Percentiles rank a stretch among this genome's conserved stretches.
phyloP scores from a whole-genome alignment of 2,888 invertebrate genomes.

The Acleris sparsana region DNA sequence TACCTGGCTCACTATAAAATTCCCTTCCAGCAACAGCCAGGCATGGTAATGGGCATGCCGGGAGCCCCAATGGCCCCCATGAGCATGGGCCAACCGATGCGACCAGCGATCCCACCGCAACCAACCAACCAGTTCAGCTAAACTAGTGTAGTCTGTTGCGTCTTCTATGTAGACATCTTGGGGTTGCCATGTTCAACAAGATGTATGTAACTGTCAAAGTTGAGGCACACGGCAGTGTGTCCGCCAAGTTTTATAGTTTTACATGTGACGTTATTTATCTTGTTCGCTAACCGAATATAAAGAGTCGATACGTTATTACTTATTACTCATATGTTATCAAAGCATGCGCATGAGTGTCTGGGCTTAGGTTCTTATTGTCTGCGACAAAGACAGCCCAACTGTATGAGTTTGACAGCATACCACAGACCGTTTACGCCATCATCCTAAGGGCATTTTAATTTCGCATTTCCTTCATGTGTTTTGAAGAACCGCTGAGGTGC shows the following conservation, averaged over 20 bases:
- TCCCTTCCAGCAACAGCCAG: conserved; percentile 72
- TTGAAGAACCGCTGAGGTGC: too few relatives aligned
- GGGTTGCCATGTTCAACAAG: conserved; percentile 10
- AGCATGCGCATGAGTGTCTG: too few relatives aligned
- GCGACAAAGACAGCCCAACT: too few relatives aligned
- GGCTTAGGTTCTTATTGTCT: too few relatives aligned
- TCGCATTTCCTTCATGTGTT: too few relatives aligned
- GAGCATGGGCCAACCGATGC: conserved; percentile 68
- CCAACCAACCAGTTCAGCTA: conserved; percentile 78
- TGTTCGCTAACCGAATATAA: too few relatives aligned
- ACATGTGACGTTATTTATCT: too few relatives aligned
- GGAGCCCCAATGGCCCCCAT: conserved; percentile 70
- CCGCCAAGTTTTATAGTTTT: not conserved
- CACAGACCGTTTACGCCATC: too few relatives aligned
- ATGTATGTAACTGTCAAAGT: conserved; percentile 1
- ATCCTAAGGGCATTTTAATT: too few relatives aligned
- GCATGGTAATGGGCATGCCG: conserved; percentile 78
- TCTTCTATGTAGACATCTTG: conserved; percentile 29
- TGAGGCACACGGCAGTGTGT: conserved; percentile 1
- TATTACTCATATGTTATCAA: too few relatives aligned
- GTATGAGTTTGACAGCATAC: too few relatives aligned
- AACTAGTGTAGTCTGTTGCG: conserved; percentile 45
- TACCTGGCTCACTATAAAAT: not conserved
- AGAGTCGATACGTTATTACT: too few relatives aligned
- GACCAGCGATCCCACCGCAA: conserved; percentile 70